These are phyloP conservation scores for Bujurquina vittata DNA, from an alignment of 2,113 vertebrate genomes.

Conservation along the genomic window DNA sequence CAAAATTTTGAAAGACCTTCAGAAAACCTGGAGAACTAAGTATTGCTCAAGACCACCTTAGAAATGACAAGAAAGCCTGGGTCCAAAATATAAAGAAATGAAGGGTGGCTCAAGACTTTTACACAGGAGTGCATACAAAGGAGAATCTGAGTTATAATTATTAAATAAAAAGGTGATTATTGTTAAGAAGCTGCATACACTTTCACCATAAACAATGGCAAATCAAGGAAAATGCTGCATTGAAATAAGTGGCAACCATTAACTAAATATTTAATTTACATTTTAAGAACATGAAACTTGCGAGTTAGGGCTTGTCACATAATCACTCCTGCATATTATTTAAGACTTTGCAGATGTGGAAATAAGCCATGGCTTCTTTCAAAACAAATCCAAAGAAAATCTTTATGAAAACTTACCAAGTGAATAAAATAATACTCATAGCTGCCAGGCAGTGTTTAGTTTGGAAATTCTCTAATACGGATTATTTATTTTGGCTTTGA, in stretches of 20 bases:
- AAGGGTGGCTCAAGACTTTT: not conserved
- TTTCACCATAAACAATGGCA: not conserved
- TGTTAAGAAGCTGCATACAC: not conserved
- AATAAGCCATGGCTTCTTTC: slow-evolving; percentile 1
- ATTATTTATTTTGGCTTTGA: no score
- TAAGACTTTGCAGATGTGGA: not conserved
- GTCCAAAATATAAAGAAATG: not conserved
- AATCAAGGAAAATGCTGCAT: not conserved
- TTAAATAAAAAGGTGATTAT: not conserved
- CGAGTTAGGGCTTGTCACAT: not conserved
- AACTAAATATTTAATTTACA: not conserved
- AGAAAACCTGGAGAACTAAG: not conserved
- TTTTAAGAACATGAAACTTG: not conserved
- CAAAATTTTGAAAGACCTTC: not conserved
- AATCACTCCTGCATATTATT: not conserved
- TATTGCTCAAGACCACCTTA: not conserved
- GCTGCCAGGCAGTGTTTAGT: not conserved
- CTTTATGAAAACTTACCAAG: not conserved
- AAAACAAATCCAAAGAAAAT: not conserved
- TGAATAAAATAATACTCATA: not conserved
- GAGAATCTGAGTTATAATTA: not conserved
- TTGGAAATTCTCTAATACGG: not conserved
- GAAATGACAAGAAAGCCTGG: not conserved
- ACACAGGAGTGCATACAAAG: not conserved
- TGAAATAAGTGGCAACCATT: not conserved